Base-by-base conservation (phyloP, 2,888 invertebrate species). In the Tryphoninae sp. region DNA sequence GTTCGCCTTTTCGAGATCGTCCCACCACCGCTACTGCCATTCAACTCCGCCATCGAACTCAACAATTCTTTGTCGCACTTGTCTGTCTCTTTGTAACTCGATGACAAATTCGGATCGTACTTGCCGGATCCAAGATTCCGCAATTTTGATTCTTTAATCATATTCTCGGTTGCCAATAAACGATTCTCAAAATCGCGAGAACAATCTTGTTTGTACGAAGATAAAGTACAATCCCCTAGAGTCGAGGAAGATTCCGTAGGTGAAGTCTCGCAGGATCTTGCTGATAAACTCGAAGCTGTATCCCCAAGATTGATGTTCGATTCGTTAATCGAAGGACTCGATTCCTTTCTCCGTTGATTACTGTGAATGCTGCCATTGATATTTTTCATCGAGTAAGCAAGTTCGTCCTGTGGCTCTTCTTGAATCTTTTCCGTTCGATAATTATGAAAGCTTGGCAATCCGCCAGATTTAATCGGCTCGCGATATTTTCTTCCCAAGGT, bases 71-170 rank as follows among this genome's bases (percentile, higher is more conserved):
- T 89, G 77, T 90, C 90, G 65, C 90, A 89, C 40, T 89, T 90
- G 59, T 91, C 90, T 7, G 86, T 86, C n/a, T 90, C 89, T 16
- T 81, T 86, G 84, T 91, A 91, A 69, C 86, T 89, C 2, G 88
- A 85, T 53, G 75, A 84, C 11, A 90, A 82, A 71, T 91, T 91
- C 1, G 80, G 85, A 49, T 89, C 87, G 62, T 88, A 89, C 45
- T 84, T 87, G 3, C 83, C 81, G 0, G 85, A 65, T 0, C 89
- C 87, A 0, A 91, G 83, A 59, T 90, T 91, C 67, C 87, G 88
- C 61, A 89, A 67, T 72, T 91, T 90, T 0, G 91, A 91, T 40
- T 90, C 90, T 65, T 90, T 91, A 51, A 91, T 91, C 13, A 91
- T 76, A 82, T 91, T 91, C 74, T 91, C 91, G 6, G 91, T 91